phyloP scores from a whole-genome alignment of 2,797 vertebrate species.

The Macropus fuliginosus region DNA sequence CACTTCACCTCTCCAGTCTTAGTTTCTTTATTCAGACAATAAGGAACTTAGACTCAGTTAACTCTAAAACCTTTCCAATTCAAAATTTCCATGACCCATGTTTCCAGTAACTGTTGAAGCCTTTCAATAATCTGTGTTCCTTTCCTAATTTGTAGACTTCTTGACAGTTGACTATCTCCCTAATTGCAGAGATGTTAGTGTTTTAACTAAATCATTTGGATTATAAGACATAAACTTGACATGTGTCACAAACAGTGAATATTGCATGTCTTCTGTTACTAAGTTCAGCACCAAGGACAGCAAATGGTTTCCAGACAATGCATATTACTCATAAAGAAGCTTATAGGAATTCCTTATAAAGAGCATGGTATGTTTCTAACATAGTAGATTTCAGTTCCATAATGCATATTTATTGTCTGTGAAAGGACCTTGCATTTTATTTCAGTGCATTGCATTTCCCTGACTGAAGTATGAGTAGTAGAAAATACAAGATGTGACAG shows the following conservation, averaged over 20 bases:
- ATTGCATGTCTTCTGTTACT: background rate
- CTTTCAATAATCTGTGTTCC: slow-evolving; percentile 75
- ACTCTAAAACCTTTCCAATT: background rate
- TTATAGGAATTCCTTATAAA: slow-evolving; percentile 37
- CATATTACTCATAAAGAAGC: slow-evolving; percentile 32
- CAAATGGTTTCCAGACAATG: background rate
- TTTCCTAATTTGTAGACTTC: slow-evolving; percentile 57
- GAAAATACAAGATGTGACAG: slow-evolving; percentile 44
- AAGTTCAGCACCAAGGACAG: slow-evolving; percentile 34
- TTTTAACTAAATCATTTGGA: slow-evolving; percentile 61
- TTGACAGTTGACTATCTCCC: slow-evolving; percentile 59
- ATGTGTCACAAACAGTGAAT: slow-evolving; percentile 8
- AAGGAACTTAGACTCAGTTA: background rate
- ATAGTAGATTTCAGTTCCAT: slow-evolving; percentile 59
- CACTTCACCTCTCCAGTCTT: background rate
- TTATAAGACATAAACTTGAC: slow-evolving; percentile 58
- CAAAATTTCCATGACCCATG: background rate
- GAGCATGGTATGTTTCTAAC: slow-evolving; percentile 26
- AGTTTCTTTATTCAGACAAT: background rate
- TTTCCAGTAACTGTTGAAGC: slow-evolving; percentile 68
- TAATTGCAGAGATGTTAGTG: slow-evolving; percentile 29
- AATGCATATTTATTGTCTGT: slow-evolving; percentile 47
- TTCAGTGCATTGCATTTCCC: slow-evolving; percentile 35
- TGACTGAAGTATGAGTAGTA: slow-evolving; percentile 8
- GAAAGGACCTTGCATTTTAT: slow-evolving; percentile 21